Evolutionary conservation across 2,113 vertebrate genomes (phyloP).

Genomic region (Proteles cristata): DNA sequence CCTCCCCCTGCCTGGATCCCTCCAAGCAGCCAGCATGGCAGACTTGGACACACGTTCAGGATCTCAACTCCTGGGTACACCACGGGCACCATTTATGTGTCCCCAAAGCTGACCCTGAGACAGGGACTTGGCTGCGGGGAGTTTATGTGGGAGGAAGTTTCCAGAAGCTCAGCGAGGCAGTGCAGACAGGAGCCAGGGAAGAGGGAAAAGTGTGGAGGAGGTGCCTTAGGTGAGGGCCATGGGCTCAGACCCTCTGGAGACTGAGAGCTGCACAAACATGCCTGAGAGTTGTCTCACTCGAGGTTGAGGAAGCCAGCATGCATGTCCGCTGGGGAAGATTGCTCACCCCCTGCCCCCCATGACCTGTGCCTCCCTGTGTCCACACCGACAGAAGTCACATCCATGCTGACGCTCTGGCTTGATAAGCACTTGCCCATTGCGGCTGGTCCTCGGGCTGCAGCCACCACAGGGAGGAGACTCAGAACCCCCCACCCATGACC

Average conservation of each 20-base stretch:
- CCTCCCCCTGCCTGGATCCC: too few species aligned
- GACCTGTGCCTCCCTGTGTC: not conserved
- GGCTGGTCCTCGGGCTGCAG: not conserved
- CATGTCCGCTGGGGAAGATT: accelerated
- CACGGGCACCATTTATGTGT: not conserved
- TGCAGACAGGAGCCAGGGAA: not conserved
- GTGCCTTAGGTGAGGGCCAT: not conserved
- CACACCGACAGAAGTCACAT: not conserved
- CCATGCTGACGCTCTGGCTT: not conserved
- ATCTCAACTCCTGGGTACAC: not conserved
- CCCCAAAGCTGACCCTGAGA: not conserved
- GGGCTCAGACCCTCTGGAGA: not conserved
- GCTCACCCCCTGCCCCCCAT: not conserved
- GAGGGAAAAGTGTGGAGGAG: too few species aligned
- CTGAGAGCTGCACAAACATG: not conserved
- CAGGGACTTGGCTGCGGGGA: not conserved
- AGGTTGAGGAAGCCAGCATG: accelerated
- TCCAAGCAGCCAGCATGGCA: not conserved
- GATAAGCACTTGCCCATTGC: not conserved
- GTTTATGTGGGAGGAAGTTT: not conserved
- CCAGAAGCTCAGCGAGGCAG: not conserved
- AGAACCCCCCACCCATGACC: too few species aligned
- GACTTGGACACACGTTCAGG: not conserved
- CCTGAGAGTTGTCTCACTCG: accelerated
- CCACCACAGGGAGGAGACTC: not conserved